These are phyloP conservation scores for Chorisops tibialis DNA, from an alignment of 2,888 invertebrate genomes.

Conservation along the genomic window DNA sequence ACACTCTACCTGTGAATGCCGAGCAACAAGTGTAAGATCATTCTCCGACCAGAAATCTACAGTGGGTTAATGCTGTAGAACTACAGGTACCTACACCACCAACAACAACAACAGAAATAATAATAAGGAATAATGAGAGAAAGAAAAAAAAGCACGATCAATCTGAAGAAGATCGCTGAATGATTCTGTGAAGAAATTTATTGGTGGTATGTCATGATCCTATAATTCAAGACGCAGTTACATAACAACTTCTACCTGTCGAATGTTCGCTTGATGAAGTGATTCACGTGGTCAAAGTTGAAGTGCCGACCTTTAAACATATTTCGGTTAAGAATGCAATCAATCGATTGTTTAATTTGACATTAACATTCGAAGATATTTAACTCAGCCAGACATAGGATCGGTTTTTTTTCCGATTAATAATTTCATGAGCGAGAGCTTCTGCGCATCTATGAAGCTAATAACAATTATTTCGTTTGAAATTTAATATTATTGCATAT, in stretches of 20 bases:
- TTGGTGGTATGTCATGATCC: slow-evolving; percentile 5
- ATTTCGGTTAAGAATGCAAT: not conserved
- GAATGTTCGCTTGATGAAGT: not conserved
- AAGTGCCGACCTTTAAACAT: not conserved
- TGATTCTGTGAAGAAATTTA: not conserved
- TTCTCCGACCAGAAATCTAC: not conserved
- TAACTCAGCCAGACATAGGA: too few relatives aligned
- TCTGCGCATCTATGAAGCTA: too few relatives aligned
- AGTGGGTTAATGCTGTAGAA: not conserved
- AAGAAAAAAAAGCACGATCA: not conserved
- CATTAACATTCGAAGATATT: not conserved
- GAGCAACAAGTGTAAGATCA: not conserved
- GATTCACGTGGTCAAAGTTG: slow-evolving; percentile 7
- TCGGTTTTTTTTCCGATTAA: too few relatives aligned
- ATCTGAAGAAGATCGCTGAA: slow-evolving; percentile 4
- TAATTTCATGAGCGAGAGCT: too few relatives aligned
- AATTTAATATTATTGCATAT: too few relatives aligned
- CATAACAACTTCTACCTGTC: not conserved
- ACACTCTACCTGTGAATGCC: not conserved
- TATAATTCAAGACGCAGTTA: slow-evolving; percentile 4
- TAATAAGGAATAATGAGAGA: not conserved
- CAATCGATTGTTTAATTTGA: not conserved
- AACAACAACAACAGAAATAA: not conserved
- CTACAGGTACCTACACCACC: not conserved
- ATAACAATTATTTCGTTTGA: too few relatives aligned